Percentiles rank a stretch among this genome's conserved stretches.
These are phyloP conservation scores for Brachionus asplanchnoidis DNA, from an alignment of 1,140 invertebrate species.

Conservation along the genomic window DNA sequence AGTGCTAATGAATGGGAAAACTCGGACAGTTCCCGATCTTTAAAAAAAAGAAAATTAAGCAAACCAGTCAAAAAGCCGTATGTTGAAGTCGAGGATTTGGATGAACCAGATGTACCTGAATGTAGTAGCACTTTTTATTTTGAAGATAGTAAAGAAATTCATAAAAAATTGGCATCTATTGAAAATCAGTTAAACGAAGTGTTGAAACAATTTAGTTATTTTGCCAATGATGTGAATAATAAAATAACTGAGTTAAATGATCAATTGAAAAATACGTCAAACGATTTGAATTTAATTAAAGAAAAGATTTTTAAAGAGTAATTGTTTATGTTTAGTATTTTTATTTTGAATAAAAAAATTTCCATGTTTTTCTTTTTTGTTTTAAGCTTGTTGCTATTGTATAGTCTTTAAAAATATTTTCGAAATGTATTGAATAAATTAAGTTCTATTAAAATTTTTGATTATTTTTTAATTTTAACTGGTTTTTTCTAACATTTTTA, in stretches of 20 bases:
- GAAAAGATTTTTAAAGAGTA: background rate
- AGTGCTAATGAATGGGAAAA: background rate
- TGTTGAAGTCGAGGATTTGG: background rate
- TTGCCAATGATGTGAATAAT: background rate
- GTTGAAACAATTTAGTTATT: background rate
- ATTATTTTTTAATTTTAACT: background rate
- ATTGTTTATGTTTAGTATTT: background rate
- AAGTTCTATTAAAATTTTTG: background rate
- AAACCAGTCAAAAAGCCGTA: slow-evolving; percentile 21
- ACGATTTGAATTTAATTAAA: background rate
- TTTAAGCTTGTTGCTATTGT: background rate
- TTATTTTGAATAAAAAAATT: background rate
- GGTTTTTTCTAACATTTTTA: background rate
- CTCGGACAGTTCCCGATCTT: background rate
- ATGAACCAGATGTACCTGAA: background rate
- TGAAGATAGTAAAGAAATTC: background rate
- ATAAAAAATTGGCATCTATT: background rate
- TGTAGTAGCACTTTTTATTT: background rate
- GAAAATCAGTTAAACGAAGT: background rate
- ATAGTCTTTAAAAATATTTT: background rate
- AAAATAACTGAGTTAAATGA: background rate
- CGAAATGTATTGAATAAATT: background rate
- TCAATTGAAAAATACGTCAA: background rate
- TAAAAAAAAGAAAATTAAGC: background rate
- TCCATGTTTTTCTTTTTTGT: background rate